A percentile compares a stretch with the other conserved stretches of the same genome.
Conservation (phyloP, 64 coral and sea anemone species). For the Orbicella faveolata region DNA sequence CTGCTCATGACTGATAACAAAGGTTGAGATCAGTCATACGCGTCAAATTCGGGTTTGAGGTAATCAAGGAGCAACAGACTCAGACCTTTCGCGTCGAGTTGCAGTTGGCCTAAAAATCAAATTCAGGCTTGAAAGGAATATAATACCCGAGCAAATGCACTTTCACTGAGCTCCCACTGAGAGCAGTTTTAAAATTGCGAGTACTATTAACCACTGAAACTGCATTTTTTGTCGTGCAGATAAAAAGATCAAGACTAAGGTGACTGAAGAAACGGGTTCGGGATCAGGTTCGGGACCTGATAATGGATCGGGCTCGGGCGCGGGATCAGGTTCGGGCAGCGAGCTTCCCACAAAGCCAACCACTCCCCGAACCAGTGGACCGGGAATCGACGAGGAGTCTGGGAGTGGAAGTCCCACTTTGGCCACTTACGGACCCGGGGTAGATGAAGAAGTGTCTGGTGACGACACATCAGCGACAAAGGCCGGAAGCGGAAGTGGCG, state of each 20-base stretch:
- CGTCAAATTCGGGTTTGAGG: no score
- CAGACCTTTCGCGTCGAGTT: no score
- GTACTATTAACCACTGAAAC: background rate
- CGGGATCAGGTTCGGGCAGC: slow-evolving; percentile 53
- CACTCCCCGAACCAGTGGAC: background rate
- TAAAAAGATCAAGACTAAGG: background rate
- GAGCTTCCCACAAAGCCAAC: slow-evolving; percentile 9
- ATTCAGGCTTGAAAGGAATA: no score
- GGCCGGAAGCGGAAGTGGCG: background rate
- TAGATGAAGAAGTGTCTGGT: slow-evolving; percentile 47
- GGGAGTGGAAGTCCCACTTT: background rate
- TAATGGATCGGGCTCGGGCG: slow-evolving; percentile 5
- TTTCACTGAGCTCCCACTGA: no score
- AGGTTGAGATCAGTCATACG: no score
- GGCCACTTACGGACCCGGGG: background rate
- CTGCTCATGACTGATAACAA: no score
- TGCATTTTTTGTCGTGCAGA: background rate
- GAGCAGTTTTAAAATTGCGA: background rate
- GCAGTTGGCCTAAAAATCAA: no score
- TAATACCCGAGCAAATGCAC: no score
- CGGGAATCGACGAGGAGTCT: slow-evolving; percentile 1
- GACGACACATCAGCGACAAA: background rate
- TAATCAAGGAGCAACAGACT: no score
- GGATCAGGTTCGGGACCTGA: slow-evolving; percentile 26
- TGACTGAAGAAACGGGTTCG: background rate